A percentile compares a stretch with the other conserved stretches of the same genome.
These are phyloP conservation scores for Scelioninae gen. 1 DNA, from an alignment of 2,888 invertebrate species.

Conservation along the genomic window DNA sequence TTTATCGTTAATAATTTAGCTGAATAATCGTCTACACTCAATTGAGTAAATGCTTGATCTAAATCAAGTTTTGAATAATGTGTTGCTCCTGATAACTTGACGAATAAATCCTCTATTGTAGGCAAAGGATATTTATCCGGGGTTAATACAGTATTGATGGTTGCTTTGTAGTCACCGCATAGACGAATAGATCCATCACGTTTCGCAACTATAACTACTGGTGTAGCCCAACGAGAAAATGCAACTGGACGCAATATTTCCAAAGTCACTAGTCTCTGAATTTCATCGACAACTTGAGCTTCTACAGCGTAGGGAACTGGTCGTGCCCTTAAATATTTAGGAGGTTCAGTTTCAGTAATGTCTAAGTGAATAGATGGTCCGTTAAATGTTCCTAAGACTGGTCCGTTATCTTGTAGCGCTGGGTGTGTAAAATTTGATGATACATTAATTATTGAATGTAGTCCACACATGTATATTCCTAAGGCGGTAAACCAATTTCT, in stretches of 20 bases:
- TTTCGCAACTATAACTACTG: slow-evolving; percentile 16
- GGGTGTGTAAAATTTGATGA: neutral
- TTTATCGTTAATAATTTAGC: slow-evolving; percentile 12
- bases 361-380: neutral
- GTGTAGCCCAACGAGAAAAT: slow-evolving; percentile 27
- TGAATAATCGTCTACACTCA: too few relatives aligned
- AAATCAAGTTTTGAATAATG: slow-evolving; percentile 36
- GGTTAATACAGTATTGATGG: neutral
- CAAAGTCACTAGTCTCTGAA: neutral
- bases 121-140: slow-evolving; percentile 30
- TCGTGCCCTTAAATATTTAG: neutral
- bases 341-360: neutral
- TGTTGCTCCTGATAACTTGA: slow-evolving; percentile 13
- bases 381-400: neutral
- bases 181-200: slow-evolving; percentile 8
- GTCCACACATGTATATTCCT: too few relatives aligned
- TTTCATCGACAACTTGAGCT: neutral
- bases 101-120: slow-evolving; percentile 20
- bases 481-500: too few relatives aligned
- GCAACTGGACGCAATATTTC: slow-evolving; percentile 1
- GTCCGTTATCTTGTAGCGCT: neutral
- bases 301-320: slow-evolving; percentile 9
- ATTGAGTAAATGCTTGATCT: too few relatives aligned
- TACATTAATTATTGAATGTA: too few relatives aligned
- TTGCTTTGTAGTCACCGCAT: slow-evolving; percentile 40